Evolutionary conservation across 2,797 vertebrate species (phyloP), one percentile per base, ranked within the genome.

Genomic region (Mormyrops attenuatus): DNA sequence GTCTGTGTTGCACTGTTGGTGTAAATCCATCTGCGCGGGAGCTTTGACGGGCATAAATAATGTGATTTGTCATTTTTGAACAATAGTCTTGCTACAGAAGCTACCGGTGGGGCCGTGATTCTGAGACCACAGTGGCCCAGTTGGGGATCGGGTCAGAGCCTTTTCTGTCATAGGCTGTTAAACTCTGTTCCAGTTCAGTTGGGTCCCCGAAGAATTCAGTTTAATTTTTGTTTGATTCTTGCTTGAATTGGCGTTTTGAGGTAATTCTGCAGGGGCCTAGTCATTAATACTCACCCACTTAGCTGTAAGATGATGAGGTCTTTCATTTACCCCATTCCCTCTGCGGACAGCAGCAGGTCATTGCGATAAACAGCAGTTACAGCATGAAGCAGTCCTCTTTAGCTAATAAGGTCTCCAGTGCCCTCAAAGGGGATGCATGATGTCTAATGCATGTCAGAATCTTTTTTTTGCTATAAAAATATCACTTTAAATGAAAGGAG

Each of bases 231-330:
- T 50, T 52, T 30, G 22, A 86, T 17, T 53, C 49, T 86, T 86
- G 26, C 11, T 85, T 5, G 44, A 47, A n/a, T 47, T 2, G 47
- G 3, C 49, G 3, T 50, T 85, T n/a, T 7, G 49, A 41, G 49
- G 49, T 52, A 26, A 52, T 85, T 85, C 49, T 15, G n/a, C 44
- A 4, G 47, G 44, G 82, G 20, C n/a, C 82, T 26, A n/a, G 44
- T 85, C 49, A 52, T 85, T 85, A 49, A 53, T 53, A 85, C n/a
- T 26, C 84, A 85, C 84, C 84, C 84, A 49, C n/a, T 85, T 85
- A 50, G 47, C 41, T 11, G 22, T 22, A 38, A n/a, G 77, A 82
- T 47, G 77, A 44, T 17, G n/a, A n/a, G 20, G 8, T 1, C 22
- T 9, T 38, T 41, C 30, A 30, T 13, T 66, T 30, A 2, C 63